Conservation (phyloP, 1,140 invertebrate genomes). For the Meloidogyne chitwoodi region DNA sequence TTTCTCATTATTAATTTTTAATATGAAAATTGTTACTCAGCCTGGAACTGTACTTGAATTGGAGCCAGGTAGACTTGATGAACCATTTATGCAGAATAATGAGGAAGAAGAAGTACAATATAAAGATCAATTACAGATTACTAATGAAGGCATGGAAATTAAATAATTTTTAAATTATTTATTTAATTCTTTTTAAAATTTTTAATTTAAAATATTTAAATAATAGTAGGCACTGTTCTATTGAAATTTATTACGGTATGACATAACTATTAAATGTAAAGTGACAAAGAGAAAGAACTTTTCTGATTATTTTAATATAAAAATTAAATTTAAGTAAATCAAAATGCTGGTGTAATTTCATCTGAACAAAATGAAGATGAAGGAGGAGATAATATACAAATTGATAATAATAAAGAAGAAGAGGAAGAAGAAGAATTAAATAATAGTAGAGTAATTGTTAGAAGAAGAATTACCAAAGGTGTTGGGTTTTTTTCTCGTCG, state of each 20-base stretch:
- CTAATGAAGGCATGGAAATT: background rate
- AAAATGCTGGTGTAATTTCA: background rate
- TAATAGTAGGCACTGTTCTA: no score
- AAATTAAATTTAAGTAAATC: background rate
- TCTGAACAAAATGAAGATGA: no score
- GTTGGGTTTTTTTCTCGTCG: background rate
- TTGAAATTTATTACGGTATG: no score
- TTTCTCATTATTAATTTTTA: no score
- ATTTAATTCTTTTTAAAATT: background rate
- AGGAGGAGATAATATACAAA: background rate
- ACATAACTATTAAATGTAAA: no score
- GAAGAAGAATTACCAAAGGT: background rate
- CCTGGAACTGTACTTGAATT: background rate
- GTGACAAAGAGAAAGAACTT: no score
- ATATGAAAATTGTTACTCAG: background rate
- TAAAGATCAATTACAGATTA: background rate
- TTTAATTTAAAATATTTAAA: background rate
- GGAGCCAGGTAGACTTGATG: background rate
- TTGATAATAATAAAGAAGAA: background rate
- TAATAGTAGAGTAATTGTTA: constrained; percentile 1
- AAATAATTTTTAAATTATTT: background rate
- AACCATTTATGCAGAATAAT: background rate
- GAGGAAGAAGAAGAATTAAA: background rate
- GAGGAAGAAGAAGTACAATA: background rate
- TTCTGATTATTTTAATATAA: no score